Percentiles rank a stretch among this genome's conserved stretches.
phyloP scores from a whole-genome alignment of 2,888 invertebrate genomes.

The Drosophila stalkeri region DNA sequence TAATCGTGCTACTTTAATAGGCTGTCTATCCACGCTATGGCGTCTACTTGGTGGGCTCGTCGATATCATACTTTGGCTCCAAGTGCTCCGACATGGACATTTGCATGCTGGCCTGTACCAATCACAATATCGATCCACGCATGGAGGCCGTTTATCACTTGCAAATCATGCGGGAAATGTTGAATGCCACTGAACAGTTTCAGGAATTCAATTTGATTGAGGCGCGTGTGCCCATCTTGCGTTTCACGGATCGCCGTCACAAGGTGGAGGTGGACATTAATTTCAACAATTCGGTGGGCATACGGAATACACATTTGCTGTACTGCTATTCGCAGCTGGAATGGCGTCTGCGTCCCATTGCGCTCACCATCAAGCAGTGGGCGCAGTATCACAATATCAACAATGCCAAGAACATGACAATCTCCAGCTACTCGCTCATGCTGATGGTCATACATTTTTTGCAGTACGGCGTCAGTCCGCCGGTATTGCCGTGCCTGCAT shows the following conservation, averaged over 20 bases:
- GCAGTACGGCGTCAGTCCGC: slow-evolving; percentile 93
- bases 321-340: slow-evolving; percentile 96
- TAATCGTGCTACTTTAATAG: slow-evolving; percentile 47
- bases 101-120: slow-evolving; percentile 91
- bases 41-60: slow-evolving; percentile 98
- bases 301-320: slow-evolving; percentile 97
- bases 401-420: slow-evolving; percentile 97
- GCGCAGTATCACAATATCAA: slow-evolving; percentile 97
- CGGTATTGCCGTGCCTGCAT: slow-evolving; percentile 94
- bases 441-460: slow-evolving; percentile 99
- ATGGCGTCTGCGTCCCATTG: slow-evolving; percentile 97
- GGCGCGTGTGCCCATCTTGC: slow-evolving; percentile 98
- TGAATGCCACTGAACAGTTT: slow-evolving; percentile 82
- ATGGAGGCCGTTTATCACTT: slow-evolving; percentile 87
- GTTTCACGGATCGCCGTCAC: slow-evolving; percentile 92
- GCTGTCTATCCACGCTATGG: slow-evolving; percentile 89
- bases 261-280: slow-evolving; percentile 97
- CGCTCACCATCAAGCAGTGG: slow-evolving; percentile 97
- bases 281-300: slow-evolving; percentile 98
- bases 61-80: slow-evolving; percentile 97
- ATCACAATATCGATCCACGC: slow-evolving; percentile 88
- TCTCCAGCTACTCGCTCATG: slow-evolving; percentile 98
- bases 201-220: slow-evolving; percentile 89
- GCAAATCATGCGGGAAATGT: slow-evolving; percentile 79
- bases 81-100: slow-evolving; percentile 98